Base-by-base conservation (phyloP, 2,113 vertebrate genomes). In the Sturnira hondurensis region DNA sequence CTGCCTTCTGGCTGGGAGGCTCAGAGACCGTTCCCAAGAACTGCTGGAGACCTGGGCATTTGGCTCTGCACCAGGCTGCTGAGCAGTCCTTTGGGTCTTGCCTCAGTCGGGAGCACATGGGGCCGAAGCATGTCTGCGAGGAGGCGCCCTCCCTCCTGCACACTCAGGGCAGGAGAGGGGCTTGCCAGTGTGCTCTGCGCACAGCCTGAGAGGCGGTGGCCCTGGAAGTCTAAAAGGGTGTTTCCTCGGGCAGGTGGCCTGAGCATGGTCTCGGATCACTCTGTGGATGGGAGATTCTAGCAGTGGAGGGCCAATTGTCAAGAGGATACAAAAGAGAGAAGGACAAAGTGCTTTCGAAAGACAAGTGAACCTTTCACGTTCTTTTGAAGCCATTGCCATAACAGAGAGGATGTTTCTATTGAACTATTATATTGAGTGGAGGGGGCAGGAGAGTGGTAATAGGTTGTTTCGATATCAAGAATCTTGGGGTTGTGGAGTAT, bases 31-130 rank as follows among this genome's bases (percentile, higher is more conserved):
- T 82, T 70, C 16, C 67, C 12, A 84, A 84, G 61, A 56, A 63
- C 19, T 1, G 2, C 0, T 14, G 43, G 45, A 76, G 45, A 82
- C 10, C 20, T 12, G 20, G 24, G 33, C 22, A 65, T 28, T 47
- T 67, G 41, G 67, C 31, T 92, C 7, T 6, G 2, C 5, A 16
- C 26, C 20, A 41, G 47, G 22, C 1, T 7, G 22, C 2, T 7
- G 14, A 54, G 41, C 4, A 41, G n/a, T 36, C 68, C 22, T 73
- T 20, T 13, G 2, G 14, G 45, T 26, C 45, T 9, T 16, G 33
- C 45, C 12, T 52, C 13, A 1, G 8, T 28, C 0, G 12, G 52
- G 41, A 61, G 41, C 13, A 12, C 4, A 0, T 0, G 2, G 58
- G 14, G 28, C 47, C 15, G 47, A 36, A 63, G 54, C 8, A 3